Evolutionary conservation across 2,888 invertebrate species (phyloP), one percentile per base, ranked within the genome.

Genomic region (Megalurothrips usitatus): DNA sequence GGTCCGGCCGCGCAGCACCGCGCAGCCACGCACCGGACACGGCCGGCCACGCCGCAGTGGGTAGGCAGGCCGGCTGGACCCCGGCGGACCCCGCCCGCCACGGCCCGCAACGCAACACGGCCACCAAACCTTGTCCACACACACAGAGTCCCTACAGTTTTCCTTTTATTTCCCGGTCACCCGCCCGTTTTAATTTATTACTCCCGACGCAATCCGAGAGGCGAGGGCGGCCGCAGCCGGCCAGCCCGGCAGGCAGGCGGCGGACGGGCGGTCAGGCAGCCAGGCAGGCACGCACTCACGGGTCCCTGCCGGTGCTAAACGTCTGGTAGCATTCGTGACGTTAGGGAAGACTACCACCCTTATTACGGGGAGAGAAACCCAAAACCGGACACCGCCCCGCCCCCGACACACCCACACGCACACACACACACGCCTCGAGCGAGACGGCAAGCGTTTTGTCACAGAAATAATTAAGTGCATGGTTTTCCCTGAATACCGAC

Each of bases 401-500:
- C 52, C 52, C 58, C 3, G 6, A 43, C 34, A 43, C 34, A 43
- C 34, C 9, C 68, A 58, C n/a, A 58, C 58, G 6, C n/a, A n/a
- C 17, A 58, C 58, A 58, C 58, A 17, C 58, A 14, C 58, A 17
- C 58, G 58, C 58, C 58, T n/a, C 6, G 58, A 58, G 58, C 58
- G 34, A 43, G 34, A 58, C 58, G 6, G 58, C 19, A 19, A 75
- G 23, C 68, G 26, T 75, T 75, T 75, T 75, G 68, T 75, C 68
- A 75, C 68, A 75, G 12, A 75, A 75, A 75, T 75, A 75, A 75
- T 75, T 75, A 75, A 75, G 68, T 75, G 68, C 68, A 75, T 75
- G 68, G 68, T 75, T 75, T 75, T 75, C 68, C 23, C 26, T 23
- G 68, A 23, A 75, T 26, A 75, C 23, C 68, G 68, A 75, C 68